These are phyloP conservation scores for Erpetoichthys calabaricus DNA, from an alignment of 2,797 vertebrate genomes.

Conservation along the genomic window DNA sequence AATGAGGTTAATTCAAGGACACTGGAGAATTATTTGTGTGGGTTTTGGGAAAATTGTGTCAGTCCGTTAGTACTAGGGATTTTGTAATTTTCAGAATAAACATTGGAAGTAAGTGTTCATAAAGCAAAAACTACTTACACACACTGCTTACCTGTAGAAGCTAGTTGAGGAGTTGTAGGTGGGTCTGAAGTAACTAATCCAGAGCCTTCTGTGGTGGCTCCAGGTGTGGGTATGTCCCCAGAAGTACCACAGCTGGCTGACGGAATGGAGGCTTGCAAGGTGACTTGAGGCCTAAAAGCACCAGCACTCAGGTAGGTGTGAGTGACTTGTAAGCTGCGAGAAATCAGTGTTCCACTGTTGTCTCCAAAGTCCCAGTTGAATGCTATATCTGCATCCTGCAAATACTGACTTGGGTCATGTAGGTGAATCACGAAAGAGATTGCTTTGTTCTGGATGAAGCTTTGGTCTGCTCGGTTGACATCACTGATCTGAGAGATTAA, in stretches of 20 bases:
- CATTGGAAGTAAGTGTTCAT: slow-evolving; percentile 15
- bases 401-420: slow-evolving; percentile 79
- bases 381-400: slow-evolving; percentile 64
- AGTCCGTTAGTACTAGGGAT: no score
- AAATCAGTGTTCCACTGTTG: slow-evolving; percentile 73
- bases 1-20: neutral
- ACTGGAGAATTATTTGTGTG: no score
- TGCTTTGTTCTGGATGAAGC: slow-evolving; percentile 74
- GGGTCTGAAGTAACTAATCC: slow-evolving; percentile 21
- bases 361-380: slow-evolving; percentile 94
- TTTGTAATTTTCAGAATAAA: no score
- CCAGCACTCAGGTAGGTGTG: slow-evolving; percentile 71
- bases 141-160: slow-evolving; percentile 31
- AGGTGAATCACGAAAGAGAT: slow-evolving; percentile 67
- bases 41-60: no score
- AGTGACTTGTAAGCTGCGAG: slow-evolving; percentile 58
- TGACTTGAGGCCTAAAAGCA: slow-evolving; percentile 57
- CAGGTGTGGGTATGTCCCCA: slow-evolving; percentile 19
- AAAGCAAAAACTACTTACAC: slow-evolving; percentile 6
- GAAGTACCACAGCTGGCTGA: slow-evolving; percentile 46
- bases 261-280: slow-evolving; percentile 77
- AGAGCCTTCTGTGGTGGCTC: slow-evolving; percentile 26
- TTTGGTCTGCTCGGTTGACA: slow-evolving; percentile 49
- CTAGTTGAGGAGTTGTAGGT: slow-evolving; percentile 17
- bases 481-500: slow-evolving; percentile 62